A percentile compares a stretch with the other conserved stretches of the same genome.
Conservation (phyloP, 2,113 vertebrate genomes). For the Gymnobelideus leadbeateri region DNA sequence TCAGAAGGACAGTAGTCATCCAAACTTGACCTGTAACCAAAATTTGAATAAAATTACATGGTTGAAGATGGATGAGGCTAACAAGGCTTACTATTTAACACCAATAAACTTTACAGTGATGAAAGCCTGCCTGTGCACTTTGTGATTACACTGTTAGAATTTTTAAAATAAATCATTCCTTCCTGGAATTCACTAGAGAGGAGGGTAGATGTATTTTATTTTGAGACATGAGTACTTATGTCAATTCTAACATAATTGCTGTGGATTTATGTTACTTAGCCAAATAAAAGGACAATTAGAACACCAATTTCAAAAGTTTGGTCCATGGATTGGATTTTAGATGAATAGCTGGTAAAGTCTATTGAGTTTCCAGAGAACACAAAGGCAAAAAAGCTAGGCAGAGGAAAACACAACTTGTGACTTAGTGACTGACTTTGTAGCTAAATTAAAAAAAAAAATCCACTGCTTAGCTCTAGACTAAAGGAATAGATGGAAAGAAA, state of each 20-base stretch:
- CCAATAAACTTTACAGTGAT: conserved; percentile 20
- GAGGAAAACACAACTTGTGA: neutral
- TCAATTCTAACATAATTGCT: neutral
- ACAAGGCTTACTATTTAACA: neutral
- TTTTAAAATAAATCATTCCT: neutral
- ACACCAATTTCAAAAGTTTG: neutral
- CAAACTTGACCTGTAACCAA: conserved; percentile 91
- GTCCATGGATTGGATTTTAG: neutral
- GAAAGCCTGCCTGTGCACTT: conserved; percentile 44
- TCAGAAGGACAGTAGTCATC: conserved; percentile 98
- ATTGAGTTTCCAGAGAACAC: neutral
- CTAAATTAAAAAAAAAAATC: neutral
- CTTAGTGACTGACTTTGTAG: neutral
- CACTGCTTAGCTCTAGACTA: neutral
- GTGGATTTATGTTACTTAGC: neutral
- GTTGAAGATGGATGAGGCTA: conserved; percentile 18
- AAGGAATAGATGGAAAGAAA: neutral
- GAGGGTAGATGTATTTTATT: neutral
- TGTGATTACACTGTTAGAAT: neutral
- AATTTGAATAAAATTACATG: conserved; percentile 38
- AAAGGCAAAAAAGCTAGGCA: neutral
- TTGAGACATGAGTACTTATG: neutral
- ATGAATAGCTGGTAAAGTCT: neutral
- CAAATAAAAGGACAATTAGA: neutral
- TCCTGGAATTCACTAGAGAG: neutral